Evolutionary conservation across 2,888 invertebrate species (phyloP).

Genomic region (Drosophila anomelani): DNA sequence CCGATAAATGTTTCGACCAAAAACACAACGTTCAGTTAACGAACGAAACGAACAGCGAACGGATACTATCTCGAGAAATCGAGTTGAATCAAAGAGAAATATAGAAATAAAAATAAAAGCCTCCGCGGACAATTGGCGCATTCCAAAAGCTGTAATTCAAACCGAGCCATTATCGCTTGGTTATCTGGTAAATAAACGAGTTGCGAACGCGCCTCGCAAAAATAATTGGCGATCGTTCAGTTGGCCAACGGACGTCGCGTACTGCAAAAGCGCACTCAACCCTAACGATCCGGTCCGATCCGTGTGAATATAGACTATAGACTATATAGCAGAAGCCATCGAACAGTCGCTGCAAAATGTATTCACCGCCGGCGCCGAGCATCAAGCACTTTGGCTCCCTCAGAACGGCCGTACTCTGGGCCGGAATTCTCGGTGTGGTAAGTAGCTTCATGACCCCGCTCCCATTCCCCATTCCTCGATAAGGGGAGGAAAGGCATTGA

Average conservation of each 20-base stretch:
- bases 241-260: constrained; percentile 53
- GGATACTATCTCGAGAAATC: constrained; percentile 53
- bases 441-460: constrained; percentile 50
- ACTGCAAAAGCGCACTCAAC: constrained; percentile 47
- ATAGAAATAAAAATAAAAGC: constrained; percentile 39
- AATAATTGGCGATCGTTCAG: constrained; percentile 57
- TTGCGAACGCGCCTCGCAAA: constrained; percentile 36
- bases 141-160: constrained; percentile 34
- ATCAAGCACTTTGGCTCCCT: constrained; percentile 68
- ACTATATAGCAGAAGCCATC: not conserved
- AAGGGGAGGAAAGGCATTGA: constrained; percentile 17
- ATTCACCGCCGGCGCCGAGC: constrained; percentile 37
- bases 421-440: constrained; percentile 68
- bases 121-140: constrained; percentile 37
- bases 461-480: constrained; percentile 39
- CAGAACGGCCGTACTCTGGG: constrained; percentile 53
- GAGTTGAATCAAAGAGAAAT: constrained; percentile 21
- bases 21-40: constrained; percentile 60
- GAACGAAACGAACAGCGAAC: constrained; percentile 76
- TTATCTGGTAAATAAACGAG: constrained; percentile 38
- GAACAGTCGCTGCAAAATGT: constrained; percentile 52
- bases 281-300: constrained; percentile 35
- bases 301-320: constrained; percentile 18
- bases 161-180: constrained; percentile 44
- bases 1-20: constrained; percentile 59